Base-by-base conservation (phyloP, 2,797 vertebrate species). In the Falco naumanni region DNA sequence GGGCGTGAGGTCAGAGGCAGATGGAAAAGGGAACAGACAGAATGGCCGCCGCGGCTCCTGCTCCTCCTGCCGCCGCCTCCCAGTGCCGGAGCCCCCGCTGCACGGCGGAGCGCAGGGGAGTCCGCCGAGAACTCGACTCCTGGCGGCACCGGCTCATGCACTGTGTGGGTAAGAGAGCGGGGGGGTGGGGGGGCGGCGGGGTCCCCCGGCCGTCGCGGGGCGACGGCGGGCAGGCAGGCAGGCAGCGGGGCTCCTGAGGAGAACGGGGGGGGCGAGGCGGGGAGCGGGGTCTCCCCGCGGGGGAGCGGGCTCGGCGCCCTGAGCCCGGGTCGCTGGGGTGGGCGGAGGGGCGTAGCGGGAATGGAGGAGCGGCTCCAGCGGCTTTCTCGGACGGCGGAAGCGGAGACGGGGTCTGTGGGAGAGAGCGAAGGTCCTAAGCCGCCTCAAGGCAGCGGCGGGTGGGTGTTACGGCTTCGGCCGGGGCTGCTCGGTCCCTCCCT, bases 51-150 rank as follows among this genome's bases (percentile, higher is more conserved):
- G 97, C 98, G 97, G 98, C 98, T 97, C 97, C 98, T 90, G 97
- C 97, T 93, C 96, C 97, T 94, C 96, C 97, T 85, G 99, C 99
- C 96, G 98, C 98, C 97, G 98, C 98, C 97, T 99, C 99, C 97
- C 99, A 98, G 98, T 99, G 99, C 98, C 98, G 98, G 98, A 99
- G 98, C 98, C 98, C 98, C 85, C 99, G 98, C 98, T 99, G 99
- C 98, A 99, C 99, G 98, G 98, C 98, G 97, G 99, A 99, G 98
- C 99, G 98, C 96, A 99, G 98, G 97, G 99, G 99, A 96, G 99
- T 99, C 98, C 99, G 99, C 98, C 99, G 99, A 98, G 99, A 99
- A 98, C 99, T 99, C 97, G 99, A 99, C 97, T 99, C 99, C 60
- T 99, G 99, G 99, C 98, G 99, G 97, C 98, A 99, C 97, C 99